Evolutionary conservation across 2,113 vertebrate species (phyloP).

Genomic region (Hippopotamus amphibius): DNA sequence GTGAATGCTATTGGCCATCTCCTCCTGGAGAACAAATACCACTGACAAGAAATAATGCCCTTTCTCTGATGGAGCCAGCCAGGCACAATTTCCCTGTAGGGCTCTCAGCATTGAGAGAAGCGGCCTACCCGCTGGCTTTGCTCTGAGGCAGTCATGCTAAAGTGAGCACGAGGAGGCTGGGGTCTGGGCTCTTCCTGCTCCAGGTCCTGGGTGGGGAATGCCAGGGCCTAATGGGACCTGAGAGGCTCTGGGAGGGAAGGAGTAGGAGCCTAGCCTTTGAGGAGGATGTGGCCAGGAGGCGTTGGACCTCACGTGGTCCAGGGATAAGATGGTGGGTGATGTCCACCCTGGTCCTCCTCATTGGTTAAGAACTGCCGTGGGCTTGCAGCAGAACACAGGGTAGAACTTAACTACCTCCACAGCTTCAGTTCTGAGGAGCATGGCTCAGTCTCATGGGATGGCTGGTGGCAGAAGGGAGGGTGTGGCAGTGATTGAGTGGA

Average conservation of each 20-base stretch:
- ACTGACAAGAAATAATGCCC: neutral
- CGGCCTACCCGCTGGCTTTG: neutral
- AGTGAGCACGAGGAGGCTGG: neutral
- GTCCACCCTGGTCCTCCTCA: neutral
- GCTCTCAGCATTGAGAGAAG: neutral
- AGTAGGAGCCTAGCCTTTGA: neutral
- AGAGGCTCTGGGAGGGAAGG: neutral
- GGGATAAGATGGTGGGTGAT: neutral
- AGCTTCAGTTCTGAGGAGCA: neutral
- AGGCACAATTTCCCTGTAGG: neutral
- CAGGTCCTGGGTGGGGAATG: neutral
- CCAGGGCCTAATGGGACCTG: neutral
- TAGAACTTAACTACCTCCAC: neutral
- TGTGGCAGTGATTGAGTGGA: neutral
- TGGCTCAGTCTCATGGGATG: neutral
- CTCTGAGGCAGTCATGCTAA: neutral
- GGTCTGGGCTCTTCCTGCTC: neutral
- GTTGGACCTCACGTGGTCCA: neutral
- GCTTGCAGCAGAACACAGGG: neutral
- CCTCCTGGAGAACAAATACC: neutral
- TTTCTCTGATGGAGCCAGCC: neutral
- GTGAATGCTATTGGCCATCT: neutral
- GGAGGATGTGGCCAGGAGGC: neutral
- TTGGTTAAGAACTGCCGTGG: neutral
- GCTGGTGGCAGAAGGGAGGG: neutral